phyloP scores from a whole-genome alignment of 2,888 invertebrate species.

The Caenorhabditis doughertyi region DNA sequence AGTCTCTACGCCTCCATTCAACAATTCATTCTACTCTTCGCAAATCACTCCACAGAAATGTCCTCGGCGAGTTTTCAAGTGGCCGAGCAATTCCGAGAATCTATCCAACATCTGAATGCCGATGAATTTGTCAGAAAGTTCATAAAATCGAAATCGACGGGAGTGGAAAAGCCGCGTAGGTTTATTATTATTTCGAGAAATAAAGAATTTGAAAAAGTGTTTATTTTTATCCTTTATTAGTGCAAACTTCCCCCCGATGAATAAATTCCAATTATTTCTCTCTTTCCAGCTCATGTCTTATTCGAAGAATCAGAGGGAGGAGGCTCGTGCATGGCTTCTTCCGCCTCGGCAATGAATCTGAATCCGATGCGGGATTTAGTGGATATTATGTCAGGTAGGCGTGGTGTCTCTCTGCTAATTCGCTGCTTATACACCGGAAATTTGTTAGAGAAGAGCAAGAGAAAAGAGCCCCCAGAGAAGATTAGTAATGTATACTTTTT shows the following conservation, averaged over 20 bases:
- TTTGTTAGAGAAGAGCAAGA: neutral
- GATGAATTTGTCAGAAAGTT: conserved; percentile 94
- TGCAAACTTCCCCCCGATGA: neutral
- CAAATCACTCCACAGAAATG: conserved; percentile 76
- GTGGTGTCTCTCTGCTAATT: neutral
- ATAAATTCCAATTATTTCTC: conserved; percentile 16
- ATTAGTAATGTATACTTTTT: conserved; percentile 29
- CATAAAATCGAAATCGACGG: conserved; percentile 93
- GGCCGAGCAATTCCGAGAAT: conserved; percentile 94
- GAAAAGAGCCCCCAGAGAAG: neutral
- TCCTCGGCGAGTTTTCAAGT: conserved; percentile 75
- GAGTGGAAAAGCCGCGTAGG: conserved; percentile 92
- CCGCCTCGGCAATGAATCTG: conserved; percentile 33
- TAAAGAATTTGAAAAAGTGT: too few species aligned
- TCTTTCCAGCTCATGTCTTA: conserved; percentile 51
- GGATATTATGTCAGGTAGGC: conserved; percentile 63
- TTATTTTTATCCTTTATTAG: neutral
- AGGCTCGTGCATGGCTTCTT: conserved; percentile 27
- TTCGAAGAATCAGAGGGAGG: conserved; percentile 63
- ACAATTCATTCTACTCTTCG: conserved; percentile 69
- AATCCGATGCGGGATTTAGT: conserved; percentile 55
- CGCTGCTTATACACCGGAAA: conserved; percentile 31
- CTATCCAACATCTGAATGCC: conserved; percentile 93
- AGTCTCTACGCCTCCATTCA: conserved; percentile 66
- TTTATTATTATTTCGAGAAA: too few species aligned